These are phyloP conservation scores for Tetragonula carbonaria DNA, from an alignment of 2,888 invertebrate genomes.

Conservation along the genomic window DNA sequence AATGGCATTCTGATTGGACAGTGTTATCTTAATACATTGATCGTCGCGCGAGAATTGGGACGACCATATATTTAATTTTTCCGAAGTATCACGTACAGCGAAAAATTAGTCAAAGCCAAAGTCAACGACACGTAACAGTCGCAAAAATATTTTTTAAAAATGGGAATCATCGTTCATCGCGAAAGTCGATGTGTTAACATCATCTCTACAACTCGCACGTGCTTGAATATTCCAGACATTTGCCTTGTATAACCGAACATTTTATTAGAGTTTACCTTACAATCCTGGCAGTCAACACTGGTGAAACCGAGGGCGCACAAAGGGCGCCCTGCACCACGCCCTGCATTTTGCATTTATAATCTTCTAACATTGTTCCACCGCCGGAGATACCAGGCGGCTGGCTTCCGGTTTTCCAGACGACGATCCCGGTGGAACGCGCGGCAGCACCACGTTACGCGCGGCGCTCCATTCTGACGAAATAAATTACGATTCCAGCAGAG, in stretches of 20 bases:
- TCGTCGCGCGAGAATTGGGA: no score
- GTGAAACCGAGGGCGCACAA: neutral
- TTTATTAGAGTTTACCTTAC: neutral
- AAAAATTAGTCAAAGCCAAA: no score
- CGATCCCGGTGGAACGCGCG: neutral
- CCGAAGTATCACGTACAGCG: no score
- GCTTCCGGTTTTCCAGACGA: constrained; percentile 6
- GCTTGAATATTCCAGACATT: neutral
- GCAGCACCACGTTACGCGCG: neutral
- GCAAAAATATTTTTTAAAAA: no score
- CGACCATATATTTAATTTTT: no score
- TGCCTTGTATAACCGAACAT: neutral
- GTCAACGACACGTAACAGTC: no score
- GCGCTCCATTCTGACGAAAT: constrained; percentile 49
- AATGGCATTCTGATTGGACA: no score
- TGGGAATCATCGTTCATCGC: no score
- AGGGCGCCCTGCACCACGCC: neutral
- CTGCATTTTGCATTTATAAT: neutral
- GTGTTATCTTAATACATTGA: no score
- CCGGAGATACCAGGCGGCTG: neutral
- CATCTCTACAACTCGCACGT: neutral
- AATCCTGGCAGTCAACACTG: neutral
- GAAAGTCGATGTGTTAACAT: neutral
- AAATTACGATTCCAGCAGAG: constrained; percentile 60
- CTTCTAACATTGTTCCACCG: neutral